Evolutionary conservation across 2,797 vertebrate genomes (phyloP), one percentile per base, ranked within the genome.

Genomic region (Darevskia mixta): DNA sequence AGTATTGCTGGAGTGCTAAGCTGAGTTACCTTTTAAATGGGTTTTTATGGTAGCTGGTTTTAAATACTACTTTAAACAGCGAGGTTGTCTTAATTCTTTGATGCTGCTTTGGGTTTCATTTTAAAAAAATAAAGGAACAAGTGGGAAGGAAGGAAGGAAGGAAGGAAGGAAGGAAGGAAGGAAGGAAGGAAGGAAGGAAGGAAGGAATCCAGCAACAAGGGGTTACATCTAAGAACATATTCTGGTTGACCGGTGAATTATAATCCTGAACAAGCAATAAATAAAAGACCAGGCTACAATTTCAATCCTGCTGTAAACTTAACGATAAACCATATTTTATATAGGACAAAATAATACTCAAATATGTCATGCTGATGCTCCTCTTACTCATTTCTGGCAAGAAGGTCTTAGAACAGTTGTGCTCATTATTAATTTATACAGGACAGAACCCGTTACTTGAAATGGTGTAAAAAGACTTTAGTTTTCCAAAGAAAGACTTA

Each of bases 311-410:
- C 5, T 79, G 45, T 27, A 43, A 8, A 73, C 25, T 45, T 35
- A 49, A 64, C 32, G 5, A 5, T 35, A 17, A 66, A 38, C 80
- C 38, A 35, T 67, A n/a, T 27, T 76, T 82, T 25, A 23, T 25
- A 79, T 20, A 45, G 45, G 61, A 72, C 38, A 79, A 84, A 84
- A 61, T 71, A 79, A 61, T 72, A 41, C 13, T 18, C 5, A 84
- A 78, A 78, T 43, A 58, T 7, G 61, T 35, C 67, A 18, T 38
- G 58, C 25, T 71, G 76, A 38, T 76, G 2, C 64, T 1, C 61
- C 67, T 75, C 67, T 84, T 43, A 87, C 81, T n/a, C 29, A 71
- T 87, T 83, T 49, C 41, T 73, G 3, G 1, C 0, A 89, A 91
- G 29, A n/a, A 75, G 4, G 32, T 72, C 0, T 55, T 55, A 55